A percentile compares a stretch with the other conserved stretches of the same genome.
These are phyloP conservation scores for Pachliopta kotzebuea DNA, from an alignment of 2,888 invertebrate genomes.

Conservation along the genomic window DNA sequence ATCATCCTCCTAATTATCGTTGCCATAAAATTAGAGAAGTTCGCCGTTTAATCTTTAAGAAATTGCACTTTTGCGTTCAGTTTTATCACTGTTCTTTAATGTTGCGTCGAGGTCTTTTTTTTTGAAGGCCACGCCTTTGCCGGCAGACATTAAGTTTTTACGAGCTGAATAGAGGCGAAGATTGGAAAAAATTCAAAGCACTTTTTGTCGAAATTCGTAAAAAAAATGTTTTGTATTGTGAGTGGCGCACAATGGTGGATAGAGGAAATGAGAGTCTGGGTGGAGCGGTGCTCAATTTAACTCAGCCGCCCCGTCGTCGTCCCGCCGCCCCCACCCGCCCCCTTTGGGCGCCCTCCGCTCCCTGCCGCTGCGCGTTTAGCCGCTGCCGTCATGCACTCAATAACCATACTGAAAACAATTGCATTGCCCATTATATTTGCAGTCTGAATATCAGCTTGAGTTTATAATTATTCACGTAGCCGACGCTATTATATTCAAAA, in stretches of 20 bases:
- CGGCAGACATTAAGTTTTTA: slow-evolving; percentile 70
- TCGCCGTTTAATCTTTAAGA: slow-evolving; percentile 50
- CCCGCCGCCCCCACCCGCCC: slow-evolving; percentile 28
- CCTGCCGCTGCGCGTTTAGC: slow-evolving; percentile 13
- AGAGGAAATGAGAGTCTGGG: slow-evolving; percentile 79
- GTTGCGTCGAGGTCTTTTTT: slow-evolving; percentile 37
- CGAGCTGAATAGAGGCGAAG: slow-evolving; percentile 73
- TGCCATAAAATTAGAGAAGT: slow-evolving; percentile 67
- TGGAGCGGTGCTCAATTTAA: slow-evolving; percentile 76
- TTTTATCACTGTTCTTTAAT: slow-evolving; percentile 47
- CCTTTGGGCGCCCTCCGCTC: slow-evolving; percentile 30
- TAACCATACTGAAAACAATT: slow-evolving; percentile 49
- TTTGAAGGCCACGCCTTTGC: slow-evolving; percentile 52
- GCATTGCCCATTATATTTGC: slow-evolving; percentile 33
- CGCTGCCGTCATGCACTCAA: slow-evolving; percentile 47
- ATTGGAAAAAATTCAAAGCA: slow-evolving; percentile 78
- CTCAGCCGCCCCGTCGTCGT: slow-evolving; percentile 39
- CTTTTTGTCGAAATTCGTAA: slow-evolving; percentile 76
- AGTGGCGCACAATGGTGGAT: slow-evolving; percentile 73
- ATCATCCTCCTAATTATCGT: slow-evolving; percentile 65
- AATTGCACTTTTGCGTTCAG: slow-evolving; percentile 55
- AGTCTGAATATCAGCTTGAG: slow-evolving; percentile 26
- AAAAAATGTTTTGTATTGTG: slow-evolving; percentile 80
- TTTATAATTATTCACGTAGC: slow-evolving; percentile 23
- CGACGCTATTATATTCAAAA: slow-evolving; percentile 4